Evolutionary conservation across 2,797 vertebrate species (phyloP), one percentile per base, ranked within the genome.

Genomic region (Erpetoichthys calabaricus): DNA sequence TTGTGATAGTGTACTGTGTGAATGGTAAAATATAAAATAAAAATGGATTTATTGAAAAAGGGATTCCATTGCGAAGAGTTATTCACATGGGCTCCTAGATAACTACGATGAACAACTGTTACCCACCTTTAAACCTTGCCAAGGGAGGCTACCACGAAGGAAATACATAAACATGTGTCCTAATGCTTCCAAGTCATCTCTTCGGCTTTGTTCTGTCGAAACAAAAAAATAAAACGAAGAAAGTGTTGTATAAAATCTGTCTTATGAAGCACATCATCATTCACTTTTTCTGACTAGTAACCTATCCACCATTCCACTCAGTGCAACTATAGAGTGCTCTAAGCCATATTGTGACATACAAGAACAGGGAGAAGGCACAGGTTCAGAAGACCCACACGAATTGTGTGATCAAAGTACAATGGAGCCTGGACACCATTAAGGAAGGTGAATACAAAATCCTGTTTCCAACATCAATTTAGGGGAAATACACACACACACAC

Each of bases 111-210:
- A 57, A 56, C 49, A 57, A 53, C 52, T 25, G 25, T 25, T 9
- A 6, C 56, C 64, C 82, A 97, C 95, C 93, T 98, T 98, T 58
- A 98, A 85, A 62, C 95, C 95, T 77, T 98, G 95, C 95, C 95
- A 98, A 51, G 95, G 95, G 54, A 98, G 89, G 76, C 93, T 98
- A 47, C 95, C 93, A 3, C 94, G 86, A 59, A 97, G 87, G 71
- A 98, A 98, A 74, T 98, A 98, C 95, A 98, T 94, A 70, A 98
- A 98, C 95, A 98, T 98, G 80, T 97, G 95, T 65, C 95, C 95
- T 73, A 98, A 75, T 0, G 95, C 95, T 77, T 98, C 95, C 79
- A 98, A 80, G 70, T 98, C 95, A 0, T 97, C 94, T 69, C 94
- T 86, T 76, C 94, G 89, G 85, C 94, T 98, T 91, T 98, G 94